Percentiles rank a stretch among this genome's conserved stretches.
Evolutionary conservation across 2,113 vertebrate genomes (phyloP).

Genomic region (Callopanchax toddi): DNA sequence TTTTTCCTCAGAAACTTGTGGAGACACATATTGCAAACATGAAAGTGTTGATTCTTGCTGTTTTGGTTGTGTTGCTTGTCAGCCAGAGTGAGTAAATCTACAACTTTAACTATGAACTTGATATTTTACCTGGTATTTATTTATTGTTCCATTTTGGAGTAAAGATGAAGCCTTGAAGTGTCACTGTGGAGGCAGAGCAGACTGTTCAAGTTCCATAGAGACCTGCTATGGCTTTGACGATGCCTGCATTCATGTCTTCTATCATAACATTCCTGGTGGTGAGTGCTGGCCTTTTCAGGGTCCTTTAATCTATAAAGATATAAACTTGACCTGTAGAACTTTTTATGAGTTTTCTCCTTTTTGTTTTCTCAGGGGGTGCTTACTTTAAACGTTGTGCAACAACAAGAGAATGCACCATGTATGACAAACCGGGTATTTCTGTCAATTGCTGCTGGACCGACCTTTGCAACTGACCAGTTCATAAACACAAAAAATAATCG

Average conservation of each 20-base stretch:
- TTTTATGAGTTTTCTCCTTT: too few relatives aligned
- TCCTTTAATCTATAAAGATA: neutral
- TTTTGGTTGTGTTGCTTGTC: slow-evolving; percentile 28
- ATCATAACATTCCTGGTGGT: neutral
- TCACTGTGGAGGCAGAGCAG: slow-evolving; percentile 1
- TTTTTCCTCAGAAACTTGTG: too few relatives aligned
- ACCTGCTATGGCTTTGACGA: neutral
- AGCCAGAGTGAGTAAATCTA: slow-evolving; percentile 29
- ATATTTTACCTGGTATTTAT: neutral
- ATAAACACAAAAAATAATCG: neutral
- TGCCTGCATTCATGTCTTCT: slow-evolving; percentile 1
- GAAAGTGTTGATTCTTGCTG: slow-evolving; percentile 20
- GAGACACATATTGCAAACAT: too few relatives aligned
- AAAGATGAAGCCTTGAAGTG: slow-evolving; percentile 24
- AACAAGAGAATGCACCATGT: too few relatives aligned
- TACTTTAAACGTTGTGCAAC: too few relatives aligned
- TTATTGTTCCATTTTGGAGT: too few relatives aligned
- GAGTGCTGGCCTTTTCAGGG: too few relatives aligned
- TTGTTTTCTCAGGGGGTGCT: too few relatives aligned
- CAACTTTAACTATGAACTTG: neutral
- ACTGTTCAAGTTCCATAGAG: neutral
- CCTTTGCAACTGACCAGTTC: neutral
- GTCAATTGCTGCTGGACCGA: neutral
- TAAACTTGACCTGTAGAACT: neutral
- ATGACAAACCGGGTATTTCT: too few relatives aligned